Evolutionary conservation across 2,797 vertebrate genomes (phyloP).

Genomic region (Gambelia wislizenii): DNA sequence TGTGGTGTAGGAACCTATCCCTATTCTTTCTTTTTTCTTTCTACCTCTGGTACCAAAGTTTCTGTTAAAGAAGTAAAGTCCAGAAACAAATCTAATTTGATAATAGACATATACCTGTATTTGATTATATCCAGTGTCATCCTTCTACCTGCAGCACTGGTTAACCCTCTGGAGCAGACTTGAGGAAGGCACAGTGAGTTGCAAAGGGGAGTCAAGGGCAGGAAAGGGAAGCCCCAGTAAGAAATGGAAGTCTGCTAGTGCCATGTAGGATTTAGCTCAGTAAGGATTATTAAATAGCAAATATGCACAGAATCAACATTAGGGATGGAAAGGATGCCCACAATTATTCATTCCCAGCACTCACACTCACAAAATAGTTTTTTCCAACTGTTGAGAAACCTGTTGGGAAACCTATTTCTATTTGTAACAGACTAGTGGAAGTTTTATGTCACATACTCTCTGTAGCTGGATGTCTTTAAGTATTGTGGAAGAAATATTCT

Average conservation of each 20-base stretch:
- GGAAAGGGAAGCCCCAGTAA: not conserved
- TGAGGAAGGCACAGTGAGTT: no score
- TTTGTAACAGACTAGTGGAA: no score
- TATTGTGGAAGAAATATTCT: no score
- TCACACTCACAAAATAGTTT: no score
- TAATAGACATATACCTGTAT: not conserved
- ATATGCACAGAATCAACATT: not conserved
- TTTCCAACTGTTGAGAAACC: no score
- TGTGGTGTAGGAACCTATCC: no score
- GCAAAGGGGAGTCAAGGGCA: not conserved
- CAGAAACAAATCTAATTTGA: no score
- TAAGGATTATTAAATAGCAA: not conserved
- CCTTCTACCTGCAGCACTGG: not conserved
- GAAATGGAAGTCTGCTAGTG: not conserved
- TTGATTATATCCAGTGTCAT: not conserved
- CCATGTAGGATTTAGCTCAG: not conserved
- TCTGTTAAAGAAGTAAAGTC: no score
- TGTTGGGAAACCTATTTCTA: conserved; percentile 48
- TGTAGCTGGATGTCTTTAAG: no score
- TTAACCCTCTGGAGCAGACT: not conserved
- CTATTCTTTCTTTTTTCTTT: no score
- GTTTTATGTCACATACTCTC: not conserved
- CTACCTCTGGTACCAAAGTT: no score
- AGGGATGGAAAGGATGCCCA: not conserved
- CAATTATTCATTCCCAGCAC: no score